Conservation (phyloP, 2,797 vertebrate genomes). For the Protonibea diacanthus region DNA sequence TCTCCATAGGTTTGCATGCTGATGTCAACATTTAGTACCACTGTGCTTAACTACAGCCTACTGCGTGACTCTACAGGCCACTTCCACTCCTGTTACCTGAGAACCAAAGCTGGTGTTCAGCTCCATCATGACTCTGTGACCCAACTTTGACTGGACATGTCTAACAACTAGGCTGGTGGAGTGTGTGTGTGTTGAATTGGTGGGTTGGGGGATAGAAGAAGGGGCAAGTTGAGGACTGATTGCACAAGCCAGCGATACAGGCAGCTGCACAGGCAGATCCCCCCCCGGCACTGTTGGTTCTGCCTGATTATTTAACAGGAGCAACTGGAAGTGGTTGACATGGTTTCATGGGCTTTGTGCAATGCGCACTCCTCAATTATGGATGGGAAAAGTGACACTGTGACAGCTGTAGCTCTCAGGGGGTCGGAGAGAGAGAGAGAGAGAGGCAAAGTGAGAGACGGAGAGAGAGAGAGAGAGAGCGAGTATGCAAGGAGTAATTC, state of each 20-base stretch:
- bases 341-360: constrained; percentile 83
- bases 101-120: constrained; percentile 19
- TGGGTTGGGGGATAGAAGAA: constrained; percentile 13
- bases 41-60: no score
- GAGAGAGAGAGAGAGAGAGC: constrained; percentile 41
- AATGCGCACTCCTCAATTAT: constrained; percentile 81
- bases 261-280: constrained; percentile 71
- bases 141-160: constrained; percentile 26
- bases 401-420: constrained; percentile 84
- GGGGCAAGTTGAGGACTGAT: constrained; percentile 55
- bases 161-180: constrained; percentile 6
- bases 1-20: neutral
- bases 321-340: constrained; percentile 83
- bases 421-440: constrained; percentile 55
- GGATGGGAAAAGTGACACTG: constrained; percentile 82
- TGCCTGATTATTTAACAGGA: constrained; percentile 83
- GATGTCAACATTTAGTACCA: neutral
- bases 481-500: constrained; percentile 70
- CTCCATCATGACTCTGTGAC: constrained; percentile 7
- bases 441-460: constrained; percentile 48
- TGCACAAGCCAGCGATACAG: constrained; percentile 66
- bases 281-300: constrained; percentile 77
- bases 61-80: no score
- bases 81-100: neutral
- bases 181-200: constrained; percentile 3